Percentiles rank a stretch among this genome's conserved stretches.
Conservation (phyloP, 2,113 vertebrate genomes). For the Panurus biarmicus region DNA sequence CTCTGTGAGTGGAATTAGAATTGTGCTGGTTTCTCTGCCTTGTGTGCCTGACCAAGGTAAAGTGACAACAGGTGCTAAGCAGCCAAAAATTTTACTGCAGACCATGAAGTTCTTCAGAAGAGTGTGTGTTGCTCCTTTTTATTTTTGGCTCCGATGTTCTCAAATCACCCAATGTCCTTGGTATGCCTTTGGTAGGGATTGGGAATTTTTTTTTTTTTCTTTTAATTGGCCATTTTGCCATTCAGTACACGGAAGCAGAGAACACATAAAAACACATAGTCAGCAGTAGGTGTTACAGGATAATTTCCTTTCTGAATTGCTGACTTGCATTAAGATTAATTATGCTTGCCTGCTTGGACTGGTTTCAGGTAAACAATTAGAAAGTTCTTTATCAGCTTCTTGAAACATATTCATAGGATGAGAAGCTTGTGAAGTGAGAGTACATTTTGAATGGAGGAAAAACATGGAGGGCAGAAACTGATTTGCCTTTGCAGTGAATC, state of each 20-base stretch:
- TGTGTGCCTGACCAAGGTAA: not conserved
- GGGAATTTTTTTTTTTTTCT: not conserved
- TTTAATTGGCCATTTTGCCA: not conserved
- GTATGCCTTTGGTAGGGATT: not conserved
- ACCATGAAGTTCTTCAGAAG: not conserved
- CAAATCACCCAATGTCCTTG: not conserved
- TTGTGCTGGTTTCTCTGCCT: not conserved
- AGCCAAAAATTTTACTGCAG: not conserved
- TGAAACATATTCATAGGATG: not conserved
- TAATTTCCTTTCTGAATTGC: slow-evolving; percentile 15
- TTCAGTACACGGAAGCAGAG: not conserved
- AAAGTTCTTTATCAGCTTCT: slow-evolving; percentile 3
- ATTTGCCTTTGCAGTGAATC: not conserved
- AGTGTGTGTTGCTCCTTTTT: not conserved
- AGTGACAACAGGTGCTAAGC: not conserved
- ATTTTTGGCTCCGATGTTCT: not conserved
- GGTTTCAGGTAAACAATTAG: slow-evolving; percentile 27
- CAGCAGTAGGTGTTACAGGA: not conserved
- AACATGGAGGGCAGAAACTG: not conserved
- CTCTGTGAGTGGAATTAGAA: not conserved
- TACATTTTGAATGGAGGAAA: not conserved
- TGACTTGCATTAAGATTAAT: slow-evolving; percentile 18
- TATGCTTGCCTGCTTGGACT: not conserved
- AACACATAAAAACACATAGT: not conserved
- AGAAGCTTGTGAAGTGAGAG: not conserved